These are phyloP conservation scores for Spinus olivaceus DNA, from an alignment of 2,797 vertebrate genomes.

Conservation along the genomic window DNA sequence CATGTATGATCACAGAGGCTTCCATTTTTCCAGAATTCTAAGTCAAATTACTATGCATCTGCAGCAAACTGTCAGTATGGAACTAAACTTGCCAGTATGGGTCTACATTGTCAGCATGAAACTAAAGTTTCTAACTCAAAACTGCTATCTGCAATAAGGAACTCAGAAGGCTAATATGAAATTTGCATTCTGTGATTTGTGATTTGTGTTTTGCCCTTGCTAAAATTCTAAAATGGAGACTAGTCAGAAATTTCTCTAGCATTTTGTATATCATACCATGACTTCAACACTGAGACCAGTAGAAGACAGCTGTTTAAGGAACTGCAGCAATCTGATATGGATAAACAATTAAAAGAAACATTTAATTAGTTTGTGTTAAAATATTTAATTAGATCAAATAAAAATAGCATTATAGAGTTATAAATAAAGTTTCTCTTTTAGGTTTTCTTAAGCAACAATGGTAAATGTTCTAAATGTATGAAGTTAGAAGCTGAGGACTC, in stretches of 20 bases:
- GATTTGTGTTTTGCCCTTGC: neutral
- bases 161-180: neutral
- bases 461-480: neutral
- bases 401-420: neutral
- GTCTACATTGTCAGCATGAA: neutral
- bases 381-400: neutral
- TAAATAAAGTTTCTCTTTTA: neutral
- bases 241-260: neutral
- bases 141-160: neutral
- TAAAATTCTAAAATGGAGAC: neutral
- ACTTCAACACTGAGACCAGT: neutral
- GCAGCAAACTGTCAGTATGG: neutral
- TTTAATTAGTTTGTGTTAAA: neutral
- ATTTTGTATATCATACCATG: neutral
- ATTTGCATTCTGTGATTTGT: neutral
- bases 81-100: neutral
- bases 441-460: neutral
- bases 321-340: neutral
- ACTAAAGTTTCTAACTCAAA: neutral
- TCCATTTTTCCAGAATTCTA: neutral
- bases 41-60: neutral
- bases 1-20: neutral
- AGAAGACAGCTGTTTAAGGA: neutral
- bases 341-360: neutral
- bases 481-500: neutral